Evolutionary conservation across 2,113 vertebrate species (phyloP), one percentile per base, ranked within the genome.

Genomic region (Lanius collurio): DNA sequence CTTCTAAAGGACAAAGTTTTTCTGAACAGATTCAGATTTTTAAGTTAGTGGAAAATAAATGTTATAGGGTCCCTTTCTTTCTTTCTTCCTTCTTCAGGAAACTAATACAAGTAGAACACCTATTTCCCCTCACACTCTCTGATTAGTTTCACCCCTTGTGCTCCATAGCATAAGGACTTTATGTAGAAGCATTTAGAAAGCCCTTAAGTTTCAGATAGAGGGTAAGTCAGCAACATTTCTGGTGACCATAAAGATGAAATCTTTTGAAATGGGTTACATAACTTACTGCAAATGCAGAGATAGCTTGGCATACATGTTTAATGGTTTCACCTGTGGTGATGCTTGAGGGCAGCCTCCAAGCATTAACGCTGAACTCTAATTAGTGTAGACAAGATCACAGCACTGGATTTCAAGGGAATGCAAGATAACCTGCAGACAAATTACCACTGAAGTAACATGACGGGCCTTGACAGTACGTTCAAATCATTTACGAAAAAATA

Each of bases 351-450:
- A 96, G 63, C 68, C 91, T 95, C 63, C 85, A 84, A 78, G 92
- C 52, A 63, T 78, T 96, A 92, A 64, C 83, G 63, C 87, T 93
- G 76, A 91, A 85, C 91, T 91, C 67, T 95, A 95, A 96, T 95
- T 91, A 91, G 77, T 67, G 67, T 79, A 88, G 94, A 97, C 95
- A 96, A 71, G 84, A 97, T 94, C 86, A 95, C 69, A 90, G 68
- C 63, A 39, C 88, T 93, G 53, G 70, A 41, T 94, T 95, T 82
- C 85, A 91, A 74, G 78, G 92, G 85, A 92, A 92, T 16, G 49
- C 75, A 81, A 68, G 92, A 83, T 95, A 92, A 95, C 96, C 87
- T 89, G 89, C 89, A 95, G 96, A 75, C 83, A 95, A 87, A 96
- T 97, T 94, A 78, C 35, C 44, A 41, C 35, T 90, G 82, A 89